These are phyloP conservation scores for Hypothenemus hampei DNA, from an alignment of 1,140 invertebrate genomes.

Conservation along the genomic window DNA sequence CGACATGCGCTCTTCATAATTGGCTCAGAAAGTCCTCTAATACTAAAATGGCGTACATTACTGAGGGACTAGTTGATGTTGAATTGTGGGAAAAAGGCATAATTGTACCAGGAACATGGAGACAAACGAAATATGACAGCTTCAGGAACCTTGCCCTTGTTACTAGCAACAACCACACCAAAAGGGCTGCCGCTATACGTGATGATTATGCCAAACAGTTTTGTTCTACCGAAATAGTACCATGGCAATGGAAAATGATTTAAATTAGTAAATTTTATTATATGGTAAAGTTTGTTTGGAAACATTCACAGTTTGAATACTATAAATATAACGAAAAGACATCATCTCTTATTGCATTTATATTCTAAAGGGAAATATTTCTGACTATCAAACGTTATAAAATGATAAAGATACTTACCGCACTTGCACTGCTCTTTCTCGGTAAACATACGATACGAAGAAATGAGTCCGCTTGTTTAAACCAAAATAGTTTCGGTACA, in stretches of 20 bases:
- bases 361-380: too few relatives aligned
- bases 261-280: background rate
- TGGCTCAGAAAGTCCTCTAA: constrained; percentile 18
- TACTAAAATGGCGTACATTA: constrained; percentile 19
- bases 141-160: constrained; percentile 7
- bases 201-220: constrained; percentile 26
- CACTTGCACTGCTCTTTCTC: too few relatives aligned
- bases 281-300: too few relatives aligned
- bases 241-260: constrained; percentile 24
- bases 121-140: constrained; percentile 9
- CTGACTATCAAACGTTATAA: too few relatives aligned
- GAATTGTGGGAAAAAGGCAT: constrained; percentile 13
- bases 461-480: too few relatives aligned
- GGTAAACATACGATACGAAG: too few relatives aligned
- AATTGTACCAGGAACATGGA: constrained; percentile 23
- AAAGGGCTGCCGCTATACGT: constrained; percentile 14
- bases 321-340: too few relatives aligned
- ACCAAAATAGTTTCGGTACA: too few relatives aligned
- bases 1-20: constrained; percentile 16
- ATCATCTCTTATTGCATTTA: too few relatives aligned
- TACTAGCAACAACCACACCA: constrained; percentile 18
- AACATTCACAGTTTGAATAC: too few relatives aligned
- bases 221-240: constrained; percentile 8
- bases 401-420: too few relatives aligned
- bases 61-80: constrained; percentile 16